Conservation (phyloP, 1,140 invertebrate species). For the Latrodectus geometricus region DNA sequence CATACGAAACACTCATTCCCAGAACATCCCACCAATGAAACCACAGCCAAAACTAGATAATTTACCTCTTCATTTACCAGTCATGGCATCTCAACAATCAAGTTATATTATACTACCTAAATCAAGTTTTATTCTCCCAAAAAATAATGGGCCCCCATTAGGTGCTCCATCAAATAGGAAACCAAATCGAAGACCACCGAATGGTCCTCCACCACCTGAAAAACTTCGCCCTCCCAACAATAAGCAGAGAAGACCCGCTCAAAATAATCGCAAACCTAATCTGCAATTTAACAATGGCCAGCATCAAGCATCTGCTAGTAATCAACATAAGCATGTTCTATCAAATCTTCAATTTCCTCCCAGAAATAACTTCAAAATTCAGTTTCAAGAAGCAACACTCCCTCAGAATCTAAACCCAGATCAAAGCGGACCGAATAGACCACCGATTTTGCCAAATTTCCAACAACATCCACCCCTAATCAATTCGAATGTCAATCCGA, state of each 20-base stretch:
- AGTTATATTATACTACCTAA: conserved; percentile 54
- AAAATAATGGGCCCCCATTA: conserved; percentile 14
- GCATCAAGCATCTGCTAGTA: conserved; percentile 18
- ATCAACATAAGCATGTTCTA: conserved; percentile 6
- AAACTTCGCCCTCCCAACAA: conserved; percentile 31
- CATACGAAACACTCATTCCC: conserved; percentile 11
- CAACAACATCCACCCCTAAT: conserved; percentile 27
- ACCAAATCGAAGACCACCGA: conserved; percentile 30
- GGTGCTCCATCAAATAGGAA: conserved; percentile 15
- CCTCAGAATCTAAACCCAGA: conserved; percentile 44
- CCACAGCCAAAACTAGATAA: not conserved
- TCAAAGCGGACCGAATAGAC: conserved; percentile 38
- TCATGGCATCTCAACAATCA: conserved; percentile 15
- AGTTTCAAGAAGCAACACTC: conserved; percentile 26
- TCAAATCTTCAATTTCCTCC: conserved; percentile 30
- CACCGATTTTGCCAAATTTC: conserved; percentile 42
- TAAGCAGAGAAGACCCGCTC: conserved; percentile 26
- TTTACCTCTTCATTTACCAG: conserved; percentile 33
- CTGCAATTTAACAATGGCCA: not conserved
- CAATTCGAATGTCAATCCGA: conserved; percentile 18
- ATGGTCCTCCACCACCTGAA: not conserved
- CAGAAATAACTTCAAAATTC: conserved; percentile 21
- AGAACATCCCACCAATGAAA: conserved; percentile 18
- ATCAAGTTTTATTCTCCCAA: conserved; percentile 32
- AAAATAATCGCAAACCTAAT: conserved; percentile 22